phyloP scores from a whole-genome alignment of 2,797 vertebrate genomes.

The Pampus argenteus region DNA sequence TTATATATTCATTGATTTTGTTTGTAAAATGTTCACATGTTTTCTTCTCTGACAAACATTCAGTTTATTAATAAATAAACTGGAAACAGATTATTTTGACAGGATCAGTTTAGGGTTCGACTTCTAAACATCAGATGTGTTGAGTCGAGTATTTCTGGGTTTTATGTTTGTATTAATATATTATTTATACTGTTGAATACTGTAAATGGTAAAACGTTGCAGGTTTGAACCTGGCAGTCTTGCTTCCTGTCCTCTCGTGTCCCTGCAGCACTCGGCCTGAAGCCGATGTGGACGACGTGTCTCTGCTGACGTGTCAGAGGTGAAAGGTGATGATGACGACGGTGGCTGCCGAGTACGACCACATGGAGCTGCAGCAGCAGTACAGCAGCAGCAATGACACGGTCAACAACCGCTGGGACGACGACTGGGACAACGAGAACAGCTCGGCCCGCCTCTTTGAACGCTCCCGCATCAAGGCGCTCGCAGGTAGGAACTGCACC shows the following conservation, averaged over 20 bases:
- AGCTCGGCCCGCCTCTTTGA: slow-evolving; percentile 96
- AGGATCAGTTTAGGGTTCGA: no score
- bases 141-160: no score
- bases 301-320: slow-evolving; percentile 73
- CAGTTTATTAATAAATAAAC: no score
- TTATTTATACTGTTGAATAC: no score
- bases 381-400: slow-evolving; percentile 89
- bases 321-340: slow-evolving; percentile 91
- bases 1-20: no score
- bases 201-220: no score
- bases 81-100: no score
- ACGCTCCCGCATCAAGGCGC: slow-evolving; percentile 95
- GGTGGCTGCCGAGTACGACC: slow-evolving; percentile 93
- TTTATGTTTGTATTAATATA: no score
- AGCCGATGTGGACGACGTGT: slow-evolving; percentile 85
- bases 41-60: no score
- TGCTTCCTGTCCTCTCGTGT: slow-evolving; percentile 3
- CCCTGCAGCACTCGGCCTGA: slow-evolving; percentile 67
- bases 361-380: slow-evolving; percentile 96
- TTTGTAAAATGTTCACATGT: no score
- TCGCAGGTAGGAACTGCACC: slow-evolving; percentile 87
- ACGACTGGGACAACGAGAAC: slow-evolving; percentile 98
- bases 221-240: no score
- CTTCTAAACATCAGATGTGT: no score
- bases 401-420: slow-evolving; percentile 98